phyloP scores from a whole-genome alignment of 2,113 vertebrate species.

The Pantherophis guttatus region DNA sequence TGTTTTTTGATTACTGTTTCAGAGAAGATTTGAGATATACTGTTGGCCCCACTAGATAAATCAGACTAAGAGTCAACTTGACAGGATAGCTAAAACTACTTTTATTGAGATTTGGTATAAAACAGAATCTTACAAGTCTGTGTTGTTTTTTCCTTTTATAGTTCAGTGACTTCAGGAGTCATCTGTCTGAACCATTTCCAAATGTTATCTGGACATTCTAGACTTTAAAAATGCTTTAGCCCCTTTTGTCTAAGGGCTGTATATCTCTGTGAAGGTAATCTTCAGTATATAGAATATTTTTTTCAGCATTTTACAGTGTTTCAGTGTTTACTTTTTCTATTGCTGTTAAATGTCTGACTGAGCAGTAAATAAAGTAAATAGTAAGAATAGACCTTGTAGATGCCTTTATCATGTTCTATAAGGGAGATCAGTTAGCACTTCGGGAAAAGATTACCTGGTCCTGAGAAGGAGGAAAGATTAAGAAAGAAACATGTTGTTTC shows the following conservation, averaged over 20 bases:
- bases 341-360: not conserved
- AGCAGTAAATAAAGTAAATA: not conserved
- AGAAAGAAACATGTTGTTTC: not conserved
- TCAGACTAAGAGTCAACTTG: not conserved
- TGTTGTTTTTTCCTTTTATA: not conserved
- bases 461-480: not conserved
- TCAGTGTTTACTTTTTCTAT: not conserved
- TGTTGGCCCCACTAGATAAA: not conserved
- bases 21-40: not conserved
- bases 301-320: not conserved
- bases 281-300: not conserved
- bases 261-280: not conserved
- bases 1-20: not conserved
- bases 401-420: not conserved
- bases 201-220: not conserved
- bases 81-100: not conserved
- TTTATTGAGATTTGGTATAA: not conserved
- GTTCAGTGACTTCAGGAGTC: not conserved
- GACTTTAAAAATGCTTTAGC: not conserved
- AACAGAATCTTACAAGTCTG: not conserved
- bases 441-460: not conserved
- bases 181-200: not conserved
- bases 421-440: not conserved
- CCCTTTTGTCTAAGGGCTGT: not conserved
- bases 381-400: not conserved